These are phyloP conservation scores for Lota lota DNA, from an alignment of 2,113 vertebrate species.

Conservation along the genomic window DNA sequence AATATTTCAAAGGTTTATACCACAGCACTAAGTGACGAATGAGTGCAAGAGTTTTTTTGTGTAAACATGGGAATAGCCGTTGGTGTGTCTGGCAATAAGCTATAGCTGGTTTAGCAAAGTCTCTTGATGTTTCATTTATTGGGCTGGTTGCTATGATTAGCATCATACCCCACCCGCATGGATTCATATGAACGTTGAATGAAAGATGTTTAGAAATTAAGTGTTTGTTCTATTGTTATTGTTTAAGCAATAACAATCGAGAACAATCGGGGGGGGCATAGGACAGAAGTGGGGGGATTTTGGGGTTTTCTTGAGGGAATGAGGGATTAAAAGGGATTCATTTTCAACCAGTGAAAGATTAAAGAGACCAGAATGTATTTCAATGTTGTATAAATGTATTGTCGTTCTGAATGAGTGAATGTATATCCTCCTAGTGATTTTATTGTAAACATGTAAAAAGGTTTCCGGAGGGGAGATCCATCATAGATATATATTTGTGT, in stretches of 20 bases:
- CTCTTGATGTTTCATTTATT: background rate
- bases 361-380: constrained; percentile 56
- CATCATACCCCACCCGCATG: constrained; percentile 36
- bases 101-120: background rate
- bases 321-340: constrained; percentile 1
- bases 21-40: background rate
- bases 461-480: constrained; percentile 65
- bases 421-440: background rate
- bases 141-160: too few relatives aligned
- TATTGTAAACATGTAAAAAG: constrained; percentile 71
- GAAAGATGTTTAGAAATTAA: too few relatives aligned
- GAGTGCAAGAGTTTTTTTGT: constrained; percentile 3
- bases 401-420: too few relatives aligned
- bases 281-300: constrained; percentile 10
- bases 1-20: background rate
- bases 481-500: constrained; percentile 71
- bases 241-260: background rate
- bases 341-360: constrained; percentile 9
- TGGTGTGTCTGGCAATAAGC: constrained; percentile 1
- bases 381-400: too few relatives aligned
- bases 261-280: background rate
- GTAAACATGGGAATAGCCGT: constrained; percentile 32
- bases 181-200: constrained; percentile 55
- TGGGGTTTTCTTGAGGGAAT: background rate
- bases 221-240: background rate